Base-by-base conservation (phyloP, 2,888 invertebrate species). In the Drosophila neonasuta region DNA sequence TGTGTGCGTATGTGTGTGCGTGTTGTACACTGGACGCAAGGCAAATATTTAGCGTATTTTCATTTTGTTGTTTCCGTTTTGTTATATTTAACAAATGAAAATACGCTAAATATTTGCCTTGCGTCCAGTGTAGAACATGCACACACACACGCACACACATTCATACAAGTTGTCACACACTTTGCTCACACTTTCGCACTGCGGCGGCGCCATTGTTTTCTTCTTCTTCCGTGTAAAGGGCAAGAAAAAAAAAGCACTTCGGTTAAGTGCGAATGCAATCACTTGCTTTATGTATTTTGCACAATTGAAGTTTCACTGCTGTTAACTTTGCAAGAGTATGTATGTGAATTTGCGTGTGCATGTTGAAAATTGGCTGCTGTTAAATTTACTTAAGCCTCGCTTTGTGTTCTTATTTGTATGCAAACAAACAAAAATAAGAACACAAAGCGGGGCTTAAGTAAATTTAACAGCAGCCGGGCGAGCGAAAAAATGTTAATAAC, bases 401-500 rank as follows among this genome's bases (percentile, higher is more conserved):
- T 44, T 17, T 54, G n/a, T 30, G 13, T 48, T 29, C 32, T 5
- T n/a, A 4, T n/a, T 34, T 20, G 3, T 20, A 20, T 20, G 20
- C 20, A 20, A 20, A 20, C 3, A 20, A 20, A 20, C 20, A 20
- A 20, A 20, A n/a, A 34, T 2, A 36, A 5, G 32, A 29, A 48
- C 13, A 30, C 24, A 54, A 17, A 44, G 24, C 36, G 57, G 57
- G 52, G 65, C 42, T 61, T 61, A 79, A 69, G 55, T 49, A 56
- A 58, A 64, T 79, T 52, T 46, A 61, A 57, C 41, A 54, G 54
- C 42, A 73, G 54, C 29, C 51, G 44, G 70, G 63, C 63, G 66
- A 71, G 56, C 58, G 61, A 76, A 71, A 78, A 78, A 74, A 77
- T 83, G 69, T 67, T 67, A 74, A 69, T 82, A 81, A 80, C 67